Evolutionary conservation across 2,113 vertebrate species (phyloP).

Genomic region (Mustela nigripes): DNA sequence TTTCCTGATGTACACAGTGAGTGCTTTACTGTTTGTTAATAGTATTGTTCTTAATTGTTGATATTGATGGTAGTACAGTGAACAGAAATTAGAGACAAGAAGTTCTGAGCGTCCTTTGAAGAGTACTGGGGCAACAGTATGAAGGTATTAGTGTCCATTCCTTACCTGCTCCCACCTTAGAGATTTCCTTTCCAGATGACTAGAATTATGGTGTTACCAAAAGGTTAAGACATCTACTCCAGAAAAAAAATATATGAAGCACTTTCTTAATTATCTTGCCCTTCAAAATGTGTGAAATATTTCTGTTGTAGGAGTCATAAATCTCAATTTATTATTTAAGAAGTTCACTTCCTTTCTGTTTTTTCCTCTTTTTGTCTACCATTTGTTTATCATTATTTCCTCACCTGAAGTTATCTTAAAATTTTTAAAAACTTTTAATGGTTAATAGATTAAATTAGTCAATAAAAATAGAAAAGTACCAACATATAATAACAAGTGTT

Average conservation of each 20-base stretch:
- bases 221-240: background rate
- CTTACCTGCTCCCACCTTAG: too few species aligned
- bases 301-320: background rate
- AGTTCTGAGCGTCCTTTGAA: background rate
- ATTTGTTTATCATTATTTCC: background rate
- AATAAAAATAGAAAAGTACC: constrained; percentile 55
- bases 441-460: background rate
- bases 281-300: constrained; percentile 22
- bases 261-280: background rate
- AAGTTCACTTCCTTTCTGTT: background rate
- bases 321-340: background rate
- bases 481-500: background rate
- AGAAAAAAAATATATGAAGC: background rate
- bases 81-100: constrained; percentile 4
- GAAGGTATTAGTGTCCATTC: background rate
- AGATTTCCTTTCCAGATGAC: background rate
- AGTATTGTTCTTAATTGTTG: background rate
- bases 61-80: background rate
- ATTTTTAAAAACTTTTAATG: background rate
- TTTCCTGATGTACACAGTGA: background rate
- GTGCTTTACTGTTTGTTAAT: background rate
- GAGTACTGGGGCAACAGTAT: rapidly evolving
- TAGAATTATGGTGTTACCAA: background rate
- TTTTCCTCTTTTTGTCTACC: background rate
- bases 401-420: background rate